Conservation (phyloP, 2,888 invertebrate genomes). For the Eupithecia vulgata region DNA sequence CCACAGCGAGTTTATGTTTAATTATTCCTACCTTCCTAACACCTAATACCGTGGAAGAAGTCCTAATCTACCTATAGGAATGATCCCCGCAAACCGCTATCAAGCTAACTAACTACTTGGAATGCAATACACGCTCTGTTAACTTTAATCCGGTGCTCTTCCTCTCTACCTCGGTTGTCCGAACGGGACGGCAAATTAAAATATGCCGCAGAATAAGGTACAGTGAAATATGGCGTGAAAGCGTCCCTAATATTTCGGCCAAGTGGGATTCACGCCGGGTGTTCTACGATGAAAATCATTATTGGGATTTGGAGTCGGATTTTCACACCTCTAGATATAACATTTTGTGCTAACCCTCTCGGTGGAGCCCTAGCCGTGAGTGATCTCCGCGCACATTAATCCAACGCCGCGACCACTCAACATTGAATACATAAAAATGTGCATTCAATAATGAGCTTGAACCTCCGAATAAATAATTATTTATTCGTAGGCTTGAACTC, state of each 20-base stretch:
- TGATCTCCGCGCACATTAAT: no score
- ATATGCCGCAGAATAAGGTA: conserved; percentile 14
- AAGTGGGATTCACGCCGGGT: not conserved
- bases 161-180: not conserved
- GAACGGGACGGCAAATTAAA: conserved; percentile 14
- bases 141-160: conserved; percentile 22
- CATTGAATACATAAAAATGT: no score
- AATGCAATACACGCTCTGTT: conserved; percentile 5
- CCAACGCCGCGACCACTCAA: no score
- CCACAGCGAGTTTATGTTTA: no score
- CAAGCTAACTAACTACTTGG: not conserved
- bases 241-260: conserved; percentile 10
- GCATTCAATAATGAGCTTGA: no score
- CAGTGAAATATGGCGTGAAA: conserved; percentile 22
- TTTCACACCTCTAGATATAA: not conserved
- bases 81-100: not conserved
- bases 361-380: no score
- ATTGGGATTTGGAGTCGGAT: not conserved
- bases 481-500: no score
- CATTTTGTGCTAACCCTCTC: no score
- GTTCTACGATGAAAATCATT: not conserved
- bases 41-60: not conserved
- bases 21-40: not conserved
- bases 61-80: not conserved
- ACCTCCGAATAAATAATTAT: no score